A percentile compares a stretch with the other conserved stretches of the same genome.
Conservation (phyloP, 2,888 invertebrate species). For the Drosophila parthenogenetica region DNA sequence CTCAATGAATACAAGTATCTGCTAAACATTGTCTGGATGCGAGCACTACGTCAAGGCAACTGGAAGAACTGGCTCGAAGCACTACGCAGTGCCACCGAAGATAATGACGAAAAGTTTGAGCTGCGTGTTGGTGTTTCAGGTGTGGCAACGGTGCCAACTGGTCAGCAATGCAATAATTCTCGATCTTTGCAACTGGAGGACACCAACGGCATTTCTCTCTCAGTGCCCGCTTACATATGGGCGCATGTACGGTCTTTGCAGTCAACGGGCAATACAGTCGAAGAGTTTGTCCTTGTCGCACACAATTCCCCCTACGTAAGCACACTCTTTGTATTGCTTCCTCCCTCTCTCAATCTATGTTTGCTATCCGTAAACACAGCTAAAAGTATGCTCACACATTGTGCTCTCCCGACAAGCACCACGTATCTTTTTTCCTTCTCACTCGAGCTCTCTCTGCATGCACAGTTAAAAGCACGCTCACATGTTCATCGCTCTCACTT, state of each 20-base stretch:
- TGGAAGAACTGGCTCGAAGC: constrained; percentile 45
- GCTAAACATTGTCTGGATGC: constrained; percentile 46
- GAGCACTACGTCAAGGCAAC: constrained; percentile 39
- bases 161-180: constrained; percentile 11
- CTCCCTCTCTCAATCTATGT: neutral
- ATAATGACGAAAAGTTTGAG: constrained; percentile 21
- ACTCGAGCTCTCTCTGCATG: neutral
- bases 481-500: neutral
- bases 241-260: constrained; percentile 39
- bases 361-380: constrained; percentile 17
- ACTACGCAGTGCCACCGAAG: constrained; percentile 7
- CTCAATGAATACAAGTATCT: constrained; percentile 19
- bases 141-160: constrained; percentile 27
- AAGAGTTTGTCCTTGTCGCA: constrained; percentile 53
- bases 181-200: constrained; percentile 12
- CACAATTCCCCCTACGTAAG: constrained; percentile 61
- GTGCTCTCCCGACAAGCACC: no score
- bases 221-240: constrained; percentile 49
- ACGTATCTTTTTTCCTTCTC: neutral
- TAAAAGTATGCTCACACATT: neutral
- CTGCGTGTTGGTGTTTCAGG: constrained; percentile 55
- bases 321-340: neutral
- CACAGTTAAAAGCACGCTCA: no score
- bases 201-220: neutral
- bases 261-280: constrained; percentile 4